Conservation (phyloP, 2,113 vertebrate species). For the Pelmatolapia mariae region DNA sequence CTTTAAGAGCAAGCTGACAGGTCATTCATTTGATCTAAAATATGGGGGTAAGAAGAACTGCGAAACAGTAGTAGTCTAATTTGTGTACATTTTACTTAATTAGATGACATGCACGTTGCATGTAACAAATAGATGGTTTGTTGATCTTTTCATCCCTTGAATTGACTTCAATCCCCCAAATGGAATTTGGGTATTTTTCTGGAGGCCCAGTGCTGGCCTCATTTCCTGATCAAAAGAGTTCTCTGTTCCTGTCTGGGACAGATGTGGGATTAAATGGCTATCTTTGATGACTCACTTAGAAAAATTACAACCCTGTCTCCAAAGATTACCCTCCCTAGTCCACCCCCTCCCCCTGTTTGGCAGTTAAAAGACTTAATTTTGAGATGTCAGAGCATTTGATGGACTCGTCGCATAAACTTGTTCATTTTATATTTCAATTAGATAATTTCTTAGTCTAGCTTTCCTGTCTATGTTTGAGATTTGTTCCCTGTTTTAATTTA, state of each 20-base stretch:
- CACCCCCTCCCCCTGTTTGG: neutral
- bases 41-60: too few relatives aligned
- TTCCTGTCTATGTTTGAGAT: neutral
- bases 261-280: constrained; percentile 69
- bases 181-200: constrained; percentile 49
- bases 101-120: constrained; percentile 26
- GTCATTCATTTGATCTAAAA: neutral
- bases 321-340: constrained; percentile 34
- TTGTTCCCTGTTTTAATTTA: neutral
- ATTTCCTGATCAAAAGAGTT: constrained; percentile 68
- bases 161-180: constrained; percentile 61
- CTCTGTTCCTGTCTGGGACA: constrained; percentile 48
- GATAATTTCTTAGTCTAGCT: neutral
- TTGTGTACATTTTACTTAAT: constrained; percentile 25
- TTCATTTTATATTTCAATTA: neutral
- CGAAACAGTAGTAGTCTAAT: neutral
- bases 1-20: neutral
- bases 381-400: neutral
- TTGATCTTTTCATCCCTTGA: constrained; percentile 57
- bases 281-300: constrained; percentile 73
- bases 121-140: constrained; percentile 43
- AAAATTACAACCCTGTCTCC: constrained; percentile 62
- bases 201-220: constrained; percentile 51
- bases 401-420: neutral
- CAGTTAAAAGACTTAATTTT: constrained; percentile 13